phyloP scores from a whole-genome alignment of 2,797 vertebrate genomes.

The Enteromius radiatus region DNA sequence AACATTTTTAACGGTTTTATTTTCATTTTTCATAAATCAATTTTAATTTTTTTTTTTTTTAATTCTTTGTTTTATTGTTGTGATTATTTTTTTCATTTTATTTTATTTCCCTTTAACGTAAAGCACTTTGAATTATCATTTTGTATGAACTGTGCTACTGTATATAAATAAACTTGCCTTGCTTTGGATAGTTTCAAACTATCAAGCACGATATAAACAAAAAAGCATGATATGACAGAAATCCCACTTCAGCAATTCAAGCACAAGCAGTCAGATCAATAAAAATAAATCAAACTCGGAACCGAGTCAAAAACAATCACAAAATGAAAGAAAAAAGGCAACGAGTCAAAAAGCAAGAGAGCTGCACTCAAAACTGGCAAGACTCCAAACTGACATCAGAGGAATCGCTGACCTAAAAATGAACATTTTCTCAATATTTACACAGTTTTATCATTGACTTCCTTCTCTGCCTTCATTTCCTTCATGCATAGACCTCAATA shows the following conservation, averaged over 20 bases:
- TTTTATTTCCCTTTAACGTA: too few relatives aligned
- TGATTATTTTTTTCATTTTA: too few relatives aligned
- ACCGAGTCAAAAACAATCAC: not conserved
- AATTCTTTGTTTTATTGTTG: too few relatives aligned
- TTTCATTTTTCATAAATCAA: too few relatives aligned
- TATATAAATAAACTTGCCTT: too few relatives aligned
- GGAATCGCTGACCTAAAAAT: not conserved
- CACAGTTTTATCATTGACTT: not conserved
- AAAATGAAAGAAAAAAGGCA: conserved; percentile 16
- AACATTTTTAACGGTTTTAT: too few relatives aligned
- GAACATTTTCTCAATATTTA: not conserved
- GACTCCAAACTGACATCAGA: not conserved
- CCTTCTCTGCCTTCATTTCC: not conserved
- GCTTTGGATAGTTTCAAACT: too few relatives aligned
- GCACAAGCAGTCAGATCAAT: not conserved
- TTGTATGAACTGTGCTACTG: too few relatives aligned
- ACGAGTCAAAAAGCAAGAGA: not conserved
- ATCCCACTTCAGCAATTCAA: not conserved
- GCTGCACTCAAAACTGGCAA: not conserved
- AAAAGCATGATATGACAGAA: not conserved
- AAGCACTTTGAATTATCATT: too few relatives aligned
- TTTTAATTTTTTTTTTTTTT: too few relatives aligned
- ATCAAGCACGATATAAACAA: too few relatives aligned
- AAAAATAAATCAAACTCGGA: too few relatives aligned
- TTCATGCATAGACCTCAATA: not conserved